Evolutionary conservation across 2,888 invertebrate genomes (phyloP), one percentile per base, ranked within the genome.

Genomic region (Branchipolynoe longqiensis): DNA sequence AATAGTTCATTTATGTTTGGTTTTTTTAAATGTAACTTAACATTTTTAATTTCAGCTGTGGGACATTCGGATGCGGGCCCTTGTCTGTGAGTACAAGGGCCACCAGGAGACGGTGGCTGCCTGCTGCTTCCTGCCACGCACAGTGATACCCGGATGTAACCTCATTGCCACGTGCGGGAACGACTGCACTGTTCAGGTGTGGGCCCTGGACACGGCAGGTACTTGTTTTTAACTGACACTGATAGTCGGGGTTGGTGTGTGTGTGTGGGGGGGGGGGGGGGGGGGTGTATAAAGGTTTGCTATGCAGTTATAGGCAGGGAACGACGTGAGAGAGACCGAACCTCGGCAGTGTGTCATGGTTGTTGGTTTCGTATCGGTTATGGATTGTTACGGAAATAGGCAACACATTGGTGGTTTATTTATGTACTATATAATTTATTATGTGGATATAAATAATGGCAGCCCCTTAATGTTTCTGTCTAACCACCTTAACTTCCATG

Each of bases 161-260:
- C 88, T 94, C 3, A 83, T 94, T 2, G 92, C 92, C 2, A 94
- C 94, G 31, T 92, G 93, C 0, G 92, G 93, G 0, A 90, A 91
- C n/a, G 94, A 94, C 88, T 92, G 92, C 82, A 91, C 91, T 58
- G 92, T 93, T 12, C 90, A 91, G 85, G 86, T 94, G 1, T 94
- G 94, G 94, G 92, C 93, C 86, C 88, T 90, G 81, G 91, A 92
- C 31, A 92, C 92, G 18, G 92, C 90, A 90, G 92, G 94, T 94
- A 87, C 40, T 8, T 28, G 48, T 41, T 25, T 3, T 25, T 40
- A 41, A 36, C 4, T 40, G 6, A 59, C 8, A 64, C 59, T 28
- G 8, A 12, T 83, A 14, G n/a, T 22, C 18, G 48, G 8, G 48
- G 8, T 8, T 8, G 48, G n/a, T n/a, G n/a, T 8, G 48, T 48